These are phyloP conservation scores for Cryptocheilus praepositus DNA, from an alignment of 2,888 invertebrate genomes.

Conservation along the genomic window DNA sequence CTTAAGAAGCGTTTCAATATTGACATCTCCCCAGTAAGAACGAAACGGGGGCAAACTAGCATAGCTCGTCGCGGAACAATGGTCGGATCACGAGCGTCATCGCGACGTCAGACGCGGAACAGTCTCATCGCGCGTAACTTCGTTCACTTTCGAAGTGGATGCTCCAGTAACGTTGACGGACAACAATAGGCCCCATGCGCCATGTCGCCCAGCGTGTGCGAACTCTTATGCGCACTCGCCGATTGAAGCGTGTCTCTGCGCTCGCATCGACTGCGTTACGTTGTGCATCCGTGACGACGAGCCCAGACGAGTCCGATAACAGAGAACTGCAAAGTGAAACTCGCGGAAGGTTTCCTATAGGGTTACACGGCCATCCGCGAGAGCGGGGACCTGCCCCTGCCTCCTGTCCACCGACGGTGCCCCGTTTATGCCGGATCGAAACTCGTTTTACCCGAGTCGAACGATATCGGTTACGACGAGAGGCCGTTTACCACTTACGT, in stretches of 20 bases:
- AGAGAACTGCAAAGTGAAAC: slow-evolving; percentile 61
- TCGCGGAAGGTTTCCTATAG: slow-evolving; percentile 58
- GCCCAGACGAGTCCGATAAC: slow-evolving; percentile 43
- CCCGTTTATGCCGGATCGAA: slow-evolving; percentile 45
- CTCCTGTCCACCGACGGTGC: slow-evolving; percentile 16
- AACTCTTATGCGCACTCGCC: too few species aligned
- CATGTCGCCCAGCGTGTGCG: too few species aligned
- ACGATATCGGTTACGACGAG: slow-evolving; percentile 53
- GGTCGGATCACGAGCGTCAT: too few species aligned
- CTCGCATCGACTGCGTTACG: slow-evolving; percentile 21
- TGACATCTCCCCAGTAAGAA: too few species aligned
- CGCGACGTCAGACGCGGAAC: too few species aligned
- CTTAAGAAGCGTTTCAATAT: too few species aligned
- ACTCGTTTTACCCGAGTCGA: slow-evolving; percentile 49
- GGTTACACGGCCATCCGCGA: slow-evolving; percentile 56
- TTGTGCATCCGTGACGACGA: slow-evolving; percentile 37
- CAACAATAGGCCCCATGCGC: too few species aligned
- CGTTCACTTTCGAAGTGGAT: too few species aligned
- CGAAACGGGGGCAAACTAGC: too few species aligned
- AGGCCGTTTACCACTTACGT: slow-evolving; percentile 40
- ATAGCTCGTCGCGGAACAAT: too few species aligned
- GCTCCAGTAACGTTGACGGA: too few species aligned
- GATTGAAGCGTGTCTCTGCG: neutral
- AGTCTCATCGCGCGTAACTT: too few species aligned
- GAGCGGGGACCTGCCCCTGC: slow-evolving; percentile 34